Percentiles rank a stretch among this genome's conserved stretches.
phyloP scores from a whole-genome alignment of 2,797 vertebrate genomes.

The Sebastes wilsoni region DNA sequence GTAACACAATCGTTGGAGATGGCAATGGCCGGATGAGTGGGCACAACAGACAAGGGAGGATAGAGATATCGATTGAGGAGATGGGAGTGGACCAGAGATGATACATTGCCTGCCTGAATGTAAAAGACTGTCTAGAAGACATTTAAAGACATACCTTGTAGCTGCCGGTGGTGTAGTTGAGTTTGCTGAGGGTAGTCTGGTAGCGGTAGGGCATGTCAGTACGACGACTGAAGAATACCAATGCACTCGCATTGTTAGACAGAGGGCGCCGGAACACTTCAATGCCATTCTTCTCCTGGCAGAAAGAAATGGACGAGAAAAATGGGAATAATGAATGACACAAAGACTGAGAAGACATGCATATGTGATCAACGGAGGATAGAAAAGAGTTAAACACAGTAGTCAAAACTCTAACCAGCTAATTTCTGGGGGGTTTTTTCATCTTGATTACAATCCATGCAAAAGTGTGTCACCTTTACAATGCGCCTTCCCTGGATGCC shows the following conservation, averaged over 20 bases:
- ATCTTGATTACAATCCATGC: no score
- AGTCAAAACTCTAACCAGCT: not conserved
- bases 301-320: not conserved
- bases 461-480: slow-evolving; percentile 80
- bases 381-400: not conserved
- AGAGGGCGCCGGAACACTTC: slow-evolving; percentile 89
- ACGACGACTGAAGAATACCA: slow-evolving; percentile 93
- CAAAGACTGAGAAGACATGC: not conserved
- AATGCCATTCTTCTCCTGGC: slow-evolving; percentile 85
- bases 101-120: not conserved
- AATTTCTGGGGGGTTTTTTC: fast-evolving
- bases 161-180: slow-evolving; percentile 80
- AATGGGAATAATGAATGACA: not conserved
- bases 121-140: not conserved
- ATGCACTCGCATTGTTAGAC: slow-evolving; percentile 74
- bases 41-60: not conserved
- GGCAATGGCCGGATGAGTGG: not conserved
- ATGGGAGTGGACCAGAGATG: not conserved
- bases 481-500: slow-evolving; percentile 91
- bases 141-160: slow-evolving; percentile 71
- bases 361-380: not conserved
- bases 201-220: slow-evolving; percentile 90
- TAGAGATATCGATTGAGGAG: not conserved
- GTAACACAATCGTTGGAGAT: not conserved
- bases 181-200: slow-evolving; percentile 82